These are phyloP conservation scores for Thysanoteuthis rhombus DNA, from an alignment of 2,888 invertebrate species.

Conservation along the genomic window DNA sequence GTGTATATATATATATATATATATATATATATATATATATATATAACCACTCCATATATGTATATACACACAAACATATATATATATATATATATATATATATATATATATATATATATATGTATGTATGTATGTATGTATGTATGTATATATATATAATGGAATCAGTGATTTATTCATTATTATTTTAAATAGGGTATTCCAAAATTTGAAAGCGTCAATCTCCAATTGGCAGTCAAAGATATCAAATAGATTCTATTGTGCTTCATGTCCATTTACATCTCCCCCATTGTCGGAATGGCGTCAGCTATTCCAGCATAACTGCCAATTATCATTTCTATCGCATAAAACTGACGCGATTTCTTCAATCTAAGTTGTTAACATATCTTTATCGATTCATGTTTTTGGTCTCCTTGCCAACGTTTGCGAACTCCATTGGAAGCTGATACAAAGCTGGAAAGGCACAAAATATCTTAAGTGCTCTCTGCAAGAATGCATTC, in stretches of 20 bases:
- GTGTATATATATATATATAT: neutral
- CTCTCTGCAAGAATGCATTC: neutral
- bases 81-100: neutral
- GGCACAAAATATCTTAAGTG: neutral
- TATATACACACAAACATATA: neutral
- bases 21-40: neutral
- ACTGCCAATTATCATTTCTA: neutral
- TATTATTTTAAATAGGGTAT: neutral
- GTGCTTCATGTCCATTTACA: neutral
- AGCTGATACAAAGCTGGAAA: neutral
- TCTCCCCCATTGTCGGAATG: neutral
- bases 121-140: neutral
- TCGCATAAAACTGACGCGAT: neutral
- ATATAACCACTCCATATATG: neutral
- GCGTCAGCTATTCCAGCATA: neutral
- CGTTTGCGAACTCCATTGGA: neutral
- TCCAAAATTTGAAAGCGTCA: neutral
- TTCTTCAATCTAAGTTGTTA: neutral
- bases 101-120: neutral
- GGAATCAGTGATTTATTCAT: neutral
- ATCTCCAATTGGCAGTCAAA: neutral
- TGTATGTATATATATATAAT: neutral
- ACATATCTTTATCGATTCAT: neutral
- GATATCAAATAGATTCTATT: neutral
- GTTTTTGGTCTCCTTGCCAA: neutral